Conservation (phyloP, 2,888 invertebrate species). For the Hirtodrosophila cameraria region DNA sequence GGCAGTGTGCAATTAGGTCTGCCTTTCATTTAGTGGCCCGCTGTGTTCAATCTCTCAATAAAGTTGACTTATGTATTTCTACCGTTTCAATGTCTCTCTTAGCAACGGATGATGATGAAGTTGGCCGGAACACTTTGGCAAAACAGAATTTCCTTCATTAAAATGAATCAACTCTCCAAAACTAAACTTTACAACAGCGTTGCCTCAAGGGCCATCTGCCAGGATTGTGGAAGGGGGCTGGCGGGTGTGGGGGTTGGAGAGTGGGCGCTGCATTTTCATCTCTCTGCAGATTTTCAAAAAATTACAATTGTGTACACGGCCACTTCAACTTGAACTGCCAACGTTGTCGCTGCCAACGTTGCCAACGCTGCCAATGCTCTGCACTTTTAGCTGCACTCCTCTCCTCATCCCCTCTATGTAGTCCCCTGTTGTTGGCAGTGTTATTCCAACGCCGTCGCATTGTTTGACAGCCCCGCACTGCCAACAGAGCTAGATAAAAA, state of each 20-base stretch:
- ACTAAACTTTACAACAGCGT: constrained; percentile 57
- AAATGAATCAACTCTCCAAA: constrained; percentile 61
- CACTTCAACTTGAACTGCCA: constrained; percentile 73
- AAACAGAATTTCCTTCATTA: constrained; percentile 67
- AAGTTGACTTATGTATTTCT: constrained; percentile 24
- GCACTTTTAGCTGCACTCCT: constrained; percentile 17
- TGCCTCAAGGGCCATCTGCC: constrained; percentile 47
- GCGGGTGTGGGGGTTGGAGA: not conserved
- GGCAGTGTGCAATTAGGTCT: constrained; percentile 17
- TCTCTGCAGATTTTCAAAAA: constrained; percentile 63
- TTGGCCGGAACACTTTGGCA: constrained; percentile 51
- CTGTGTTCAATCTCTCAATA: constrained; percentile 4
- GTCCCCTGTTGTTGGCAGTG: constrained; percentile 61
- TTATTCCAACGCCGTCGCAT: constrained; percentile 70
- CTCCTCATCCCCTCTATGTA: not conserved
- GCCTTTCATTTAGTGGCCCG: constrained; percentile 18
- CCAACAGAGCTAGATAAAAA: constrained; percentile 50
- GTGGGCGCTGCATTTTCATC: constrained; percentile 31
- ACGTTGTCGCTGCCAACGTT: constrained; percentile 36
- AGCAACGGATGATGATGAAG: constrained; percentile 31
- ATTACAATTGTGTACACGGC: constrained; percentile 70
- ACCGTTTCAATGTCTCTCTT: not conserved
- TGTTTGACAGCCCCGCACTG: constrained; percentile 66
- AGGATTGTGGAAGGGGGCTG: not conserved
- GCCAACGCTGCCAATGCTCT: constrained; percentile 37